These are phyloP conservation scores for Neodiprion lecontei DNA, from an alignment of 1,140 invertebrate genomes.

Conservation along the genomic window DNA sequence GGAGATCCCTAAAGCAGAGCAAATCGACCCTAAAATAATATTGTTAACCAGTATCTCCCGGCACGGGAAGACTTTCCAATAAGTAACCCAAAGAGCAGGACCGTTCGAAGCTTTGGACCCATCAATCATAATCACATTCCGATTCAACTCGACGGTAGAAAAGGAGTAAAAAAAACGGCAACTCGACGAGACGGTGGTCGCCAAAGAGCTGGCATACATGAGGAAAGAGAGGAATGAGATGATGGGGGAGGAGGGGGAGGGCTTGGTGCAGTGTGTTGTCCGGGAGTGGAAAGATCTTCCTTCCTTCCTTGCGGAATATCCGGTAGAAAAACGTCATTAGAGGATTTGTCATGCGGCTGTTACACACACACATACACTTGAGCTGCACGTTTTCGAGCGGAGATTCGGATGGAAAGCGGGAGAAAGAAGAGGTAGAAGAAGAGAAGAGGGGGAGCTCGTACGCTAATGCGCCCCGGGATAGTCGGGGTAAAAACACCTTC, in stretches of 20 bases:
- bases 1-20: too few relatives aligned
- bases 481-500: neutral
- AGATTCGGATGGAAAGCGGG: too few relatives aligned
- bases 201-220: neutral
- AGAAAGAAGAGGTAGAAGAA: too few relatives aligned
- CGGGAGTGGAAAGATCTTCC: too few relatives aligned
- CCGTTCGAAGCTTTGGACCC: neutral
- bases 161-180: neutral
- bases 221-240: neutral
- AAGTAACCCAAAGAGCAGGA: neutral
- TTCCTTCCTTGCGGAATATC: neutral
- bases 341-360: neutral
- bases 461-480: slow-evolving; percentile 2
- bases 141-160: neutral
- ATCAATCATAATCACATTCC: neutral
- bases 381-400: neutral
- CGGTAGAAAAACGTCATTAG: slow-evolving; percentile 3
- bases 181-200: too few relatives aligned
- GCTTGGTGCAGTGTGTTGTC: too few relatives aligned
- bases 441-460: neutral
- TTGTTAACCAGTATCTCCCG: neutral
- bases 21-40: neutral
- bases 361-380: neutral
- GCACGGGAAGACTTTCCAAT: neutral
- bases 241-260: neutral